A percentile compares a stretch with the other conserved stretches of the same genome.
phyloP scores from a whole-genome alignment of 2,888 invertebrate genomes.

The Leucania comma region DNA sequence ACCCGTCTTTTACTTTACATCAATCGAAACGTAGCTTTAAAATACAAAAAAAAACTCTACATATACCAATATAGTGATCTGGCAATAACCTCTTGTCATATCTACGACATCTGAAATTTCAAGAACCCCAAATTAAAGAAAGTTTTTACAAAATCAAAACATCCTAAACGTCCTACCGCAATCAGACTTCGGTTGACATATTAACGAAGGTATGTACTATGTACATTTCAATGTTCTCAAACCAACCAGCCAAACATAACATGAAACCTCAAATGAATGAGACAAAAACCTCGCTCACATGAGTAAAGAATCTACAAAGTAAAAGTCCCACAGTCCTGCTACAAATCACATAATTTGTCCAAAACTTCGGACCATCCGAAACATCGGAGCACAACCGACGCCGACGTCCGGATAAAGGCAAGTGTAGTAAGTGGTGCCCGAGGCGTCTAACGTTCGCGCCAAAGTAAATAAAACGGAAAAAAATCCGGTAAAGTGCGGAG shows the following conservation, averaged over 20 bases:
- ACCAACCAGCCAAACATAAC: conserved; percentile 2
- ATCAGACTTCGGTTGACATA: not conserved
- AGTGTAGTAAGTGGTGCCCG: conserved; percentile 79
- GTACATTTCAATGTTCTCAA: not conserved
- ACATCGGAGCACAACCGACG: conserved; percentile 66
- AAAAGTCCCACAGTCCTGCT: conserved; percentile 22
- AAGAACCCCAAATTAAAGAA: not conserved
- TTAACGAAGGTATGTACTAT: not conserved
- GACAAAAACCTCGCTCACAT: conserved; percentile 20
- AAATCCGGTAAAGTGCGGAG: conserved; percentile 78
- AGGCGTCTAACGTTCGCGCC: conserved; percentile 80
- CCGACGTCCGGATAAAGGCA: conserved; percentile 73
- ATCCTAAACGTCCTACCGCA: not conserved
- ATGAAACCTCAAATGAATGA: not conserved
- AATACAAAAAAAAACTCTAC: not conserved
- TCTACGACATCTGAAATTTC: not conserved
- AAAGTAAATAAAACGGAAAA: conserved; percentile 75
- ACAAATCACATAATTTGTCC: conserved; percentile 64
- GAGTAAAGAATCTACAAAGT: conserved; percentile 44
- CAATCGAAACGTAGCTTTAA: conserved; percentile 64
- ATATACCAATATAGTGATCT: not conserved
- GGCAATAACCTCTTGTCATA: not conserved
- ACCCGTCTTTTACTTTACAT: conserved; percentile 22
- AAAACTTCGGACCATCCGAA: conserved; percentile 64
- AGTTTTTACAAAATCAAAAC: not conserved